Percentiles rank a stretch among this genome's conserved stretches.
These are phyloP conservation scores for Apostichopus leukothele DNA, from an alignment of 53 echinoderm and acorn worm genomes.

Conservation along the genomic window DNA sequence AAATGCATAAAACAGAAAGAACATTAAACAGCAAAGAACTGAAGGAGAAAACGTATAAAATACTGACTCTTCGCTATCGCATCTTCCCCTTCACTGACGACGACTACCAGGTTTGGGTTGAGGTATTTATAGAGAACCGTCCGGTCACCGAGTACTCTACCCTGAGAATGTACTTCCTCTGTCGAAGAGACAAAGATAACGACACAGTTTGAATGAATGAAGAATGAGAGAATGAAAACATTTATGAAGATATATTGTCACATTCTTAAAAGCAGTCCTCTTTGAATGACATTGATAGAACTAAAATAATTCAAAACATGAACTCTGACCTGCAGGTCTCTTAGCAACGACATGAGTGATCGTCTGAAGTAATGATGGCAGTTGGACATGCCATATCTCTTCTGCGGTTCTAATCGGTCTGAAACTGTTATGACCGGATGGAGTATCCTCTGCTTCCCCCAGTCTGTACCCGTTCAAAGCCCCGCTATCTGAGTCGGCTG, in stretches of 20 bases:
- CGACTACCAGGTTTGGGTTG: slow-evolving; percentile 91
- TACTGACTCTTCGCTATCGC: slow-evolving; percentile 74
- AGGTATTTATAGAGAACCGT: slow-evolving; percentile 96
- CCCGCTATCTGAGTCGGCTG: slow-evolving; percentile 62
- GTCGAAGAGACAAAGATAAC: background rate
- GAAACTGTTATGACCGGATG: slow-evolving; percentile 11
- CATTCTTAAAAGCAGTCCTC: too few relatives aligned
- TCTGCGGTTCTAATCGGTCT: slow-evolving; percentile 54
- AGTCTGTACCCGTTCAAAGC: slow-evolving; percentile 72
- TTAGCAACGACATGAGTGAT: slow-evolving; percentile 76
- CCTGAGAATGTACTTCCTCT: slow-evolving; percentile 98
- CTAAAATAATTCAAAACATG: background rate
- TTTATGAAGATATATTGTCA: too few relatives aligned
- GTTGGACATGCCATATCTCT: slow-evolving; percentile 82
- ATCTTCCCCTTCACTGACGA: slow-evolving; percentile 87
- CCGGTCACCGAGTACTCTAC: slow-evolving; percentile 90
- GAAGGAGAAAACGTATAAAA: background rate
- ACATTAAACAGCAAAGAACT: too few relatives aligned
- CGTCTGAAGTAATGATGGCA: slow-evolving; percentile 68
- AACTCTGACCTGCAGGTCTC: slow-evolving; percentile 31
- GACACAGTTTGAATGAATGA: too few relatives aligned
- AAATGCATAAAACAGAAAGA: too few relatives aligned
- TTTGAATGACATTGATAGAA: too few relatives aligned
- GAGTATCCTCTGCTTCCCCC: background rate
- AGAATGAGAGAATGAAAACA: too few relatives aligned